These are phyloP conservation scores for Lasioglossum oenotherae DNA, from an alignment of 2,888 invertebrate genomes.

Conservation along the genomic window DNA sequence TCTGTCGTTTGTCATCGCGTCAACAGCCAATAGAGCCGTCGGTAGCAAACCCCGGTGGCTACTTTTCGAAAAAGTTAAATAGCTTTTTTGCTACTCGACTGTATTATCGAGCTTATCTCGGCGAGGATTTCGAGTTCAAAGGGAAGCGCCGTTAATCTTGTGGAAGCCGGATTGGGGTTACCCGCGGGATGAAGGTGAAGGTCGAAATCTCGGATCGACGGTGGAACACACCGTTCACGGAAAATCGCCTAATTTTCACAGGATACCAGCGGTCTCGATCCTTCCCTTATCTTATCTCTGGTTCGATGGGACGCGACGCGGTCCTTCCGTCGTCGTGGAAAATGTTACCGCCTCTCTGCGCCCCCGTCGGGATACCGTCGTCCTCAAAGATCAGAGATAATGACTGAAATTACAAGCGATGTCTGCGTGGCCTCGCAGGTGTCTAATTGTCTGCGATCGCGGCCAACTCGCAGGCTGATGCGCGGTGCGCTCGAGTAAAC, in stretches of 20 bases:
- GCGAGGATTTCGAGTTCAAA: constrained; percentile 58
- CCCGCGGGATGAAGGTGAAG: constrained; percentile 60
- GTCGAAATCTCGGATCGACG: constrained; percentile 46
- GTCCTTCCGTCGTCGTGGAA: background rate
- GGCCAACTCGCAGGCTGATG: constrained; percentile 17
- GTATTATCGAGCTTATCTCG: constrained; percentile 55
- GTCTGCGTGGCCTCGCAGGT: constrained; percentile 62
- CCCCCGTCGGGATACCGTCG: background rate
- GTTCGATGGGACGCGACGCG: constrained; percentile 27
- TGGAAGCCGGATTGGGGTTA: constrained; percentile 51
- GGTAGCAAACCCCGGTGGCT: constrained; percentile 1
- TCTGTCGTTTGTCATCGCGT: constrained; percentile 53
- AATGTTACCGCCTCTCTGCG: constrained; percentile 9
- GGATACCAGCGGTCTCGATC: constrained; percentile 19
- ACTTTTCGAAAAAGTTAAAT: constrained; percentile 48
- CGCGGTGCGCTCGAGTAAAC: constrained; percentile 15
- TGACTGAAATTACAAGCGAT: constrained; percentile 59
- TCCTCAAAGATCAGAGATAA: constrained; percentile 49
- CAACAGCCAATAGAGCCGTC: constrained; percentile 38
- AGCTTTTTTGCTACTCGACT: constrained; percentile 40
- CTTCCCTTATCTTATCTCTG: constrained; percentile 51
- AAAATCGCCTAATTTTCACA: constrained; percentile 55
- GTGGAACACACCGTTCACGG: constrained; percentile 34
- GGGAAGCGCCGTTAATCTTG: constrained; percentile 59
- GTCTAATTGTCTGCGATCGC: constrained; percentile 56